A percentile compares a stretch with the other conserved stretches of the same genome.
Conservation (phyloP, 1,140 invertebrate genomes). For the Drosophila lacertosa region DNA sequence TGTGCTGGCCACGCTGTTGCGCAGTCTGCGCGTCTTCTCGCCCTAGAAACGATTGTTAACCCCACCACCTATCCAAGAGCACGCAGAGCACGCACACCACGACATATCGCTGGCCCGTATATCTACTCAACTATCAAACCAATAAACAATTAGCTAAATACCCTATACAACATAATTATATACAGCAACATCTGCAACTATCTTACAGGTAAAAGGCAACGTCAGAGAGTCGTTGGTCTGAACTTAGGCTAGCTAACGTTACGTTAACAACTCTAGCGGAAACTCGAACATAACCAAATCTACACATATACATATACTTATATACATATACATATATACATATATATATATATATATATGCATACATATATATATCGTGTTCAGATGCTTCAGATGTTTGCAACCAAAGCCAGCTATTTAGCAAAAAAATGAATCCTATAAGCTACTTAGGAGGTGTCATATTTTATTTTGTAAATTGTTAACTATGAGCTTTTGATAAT, state of each 20-base stretch:
- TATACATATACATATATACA: background rate
- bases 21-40: conserved; percentile 92
- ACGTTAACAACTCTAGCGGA: conserved; percentile 34
- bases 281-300: conserved; percentile 37
- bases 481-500: conserved; percentile 12
- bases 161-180: conserved; percentile 38
- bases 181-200: conserved; percentile 58
- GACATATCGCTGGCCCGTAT: conserved; percentile 61
- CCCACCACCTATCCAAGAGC: conserved; percentile 12
- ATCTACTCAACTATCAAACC: conserved; percentile 47
- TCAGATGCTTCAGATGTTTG: background rate
- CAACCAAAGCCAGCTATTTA: conserved; percentile 29
- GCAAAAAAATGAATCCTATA: conserved; percentile 22
- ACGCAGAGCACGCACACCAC: conserved; percentile 31
- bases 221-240: conserved; percentile 74
- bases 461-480: conserved; percentile 9
- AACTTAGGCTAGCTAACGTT: conserved; percentile 38
- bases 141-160: conserved; percentile 24
- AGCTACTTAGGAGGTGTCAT: conserved; percentile 16
- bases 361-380: background rate
- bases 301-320: conserved; percentile 2
- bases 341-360: background rate
- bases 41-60: conserved; percentile 84
- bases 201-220: conserved; percentile 72
- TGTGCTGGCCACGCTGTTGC: conserved; percentile 91